Percentiles rank a stretch among this genome's conserved stretches.
These are phyloP conservation scores for Cyprinella venusta DNA, from an alignment of 2,797 vertebrate genomes.

Conservation along the genomic window DNA sequence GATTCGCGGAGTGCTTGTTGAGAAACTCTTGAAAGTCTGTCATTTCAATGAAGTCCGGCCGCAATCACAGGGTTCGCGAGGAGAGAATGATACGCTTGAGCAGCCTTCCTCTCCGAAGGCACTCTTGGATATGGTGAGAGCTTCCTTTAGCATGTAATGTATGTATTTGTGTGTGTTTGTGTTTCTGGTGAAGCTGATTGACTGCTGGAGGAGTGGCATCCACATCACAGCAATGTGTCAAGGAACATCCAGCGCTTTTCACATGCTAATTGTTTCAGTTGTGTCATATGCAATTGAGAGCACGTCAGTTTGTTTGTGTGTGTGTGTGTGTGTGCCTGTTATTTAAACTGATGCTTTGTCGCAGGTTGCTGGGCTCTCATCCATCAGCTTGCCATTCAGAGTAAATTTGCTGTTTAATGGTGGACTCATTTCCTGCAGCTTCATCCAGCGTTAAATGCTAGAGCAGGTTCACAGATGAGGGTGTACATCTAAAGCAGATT, in stretches of 20 bases:
- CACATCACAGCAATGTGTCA: neutral
- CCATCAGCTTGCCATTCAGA: constrained; percentile 59
- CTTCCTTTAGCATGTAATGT: constrained; percentile 30
- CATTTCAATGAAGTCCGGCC: constrained; percentile 76
- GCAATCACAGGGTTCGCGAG: constrained; percentile 65
- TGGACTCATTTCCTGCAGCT: constrained; percentile 76
- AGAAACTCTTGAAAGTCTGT: constrained; percentile 45
- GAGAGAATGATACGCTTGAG: constrained; percentile 79
- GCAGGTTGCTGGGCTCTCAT: constrained; percentile 15
- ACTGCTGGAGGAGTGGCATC: neutral
- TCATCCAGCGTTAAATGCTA: constrained; percentile 69
- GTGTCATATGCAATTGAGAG: constrained; percentile 10
- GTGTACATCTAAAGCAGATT: constrained; percentile 63
- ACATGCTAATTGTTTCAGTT: neutral
- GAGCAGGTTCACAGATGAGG: constrained; percentile 63
- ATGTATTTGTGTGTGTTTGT: constrained; percentile 11
- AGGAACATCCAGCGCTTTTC: constrained; percentile 7
- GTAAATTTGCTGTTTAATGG: constrained; percentile 74
- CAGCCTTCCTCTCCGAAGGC: constrained; percentile 77
- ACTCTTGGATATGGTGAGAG: constrained; percentile 84
- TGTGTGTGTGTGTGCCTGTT: constrained; percentile 57
- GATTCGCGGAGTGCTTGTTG: constrained; percentile 19
- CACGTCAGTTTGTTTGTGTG: constrained; percentile 1
- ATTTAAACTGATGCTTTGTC: constrained; percentile 16
- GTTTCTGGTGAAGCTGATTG: constrained; percentile 12